Evolutionary conservation across 2,797 vertebrate genomes (phyloP), one percentile per base, ranked within the genome.

Genomic region (Hoplostethus mediterraneus): DNA sequence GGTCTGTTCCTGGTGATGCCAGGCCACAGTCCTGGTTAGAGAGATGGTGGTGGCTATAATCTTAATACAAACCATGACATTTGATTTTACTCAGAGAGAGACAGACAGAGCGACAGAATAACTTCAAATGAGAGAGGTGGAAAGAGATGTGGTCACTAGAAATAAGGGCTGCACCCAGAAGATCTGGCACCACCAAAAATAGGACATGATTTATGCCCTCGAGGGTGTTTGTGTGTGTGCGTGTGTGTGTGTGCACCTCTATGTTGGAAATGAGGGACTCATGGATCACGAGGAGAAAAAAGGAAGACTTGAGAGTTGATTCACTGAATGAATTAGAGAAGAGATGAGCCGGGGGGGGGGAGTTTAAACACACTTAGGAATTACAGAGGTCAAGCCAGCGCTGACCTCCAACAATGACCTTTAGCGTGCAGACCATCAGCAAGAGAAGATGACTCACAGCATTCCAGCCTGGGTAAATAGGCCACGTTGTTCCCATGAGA

Each of bases 1-100:
- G 76, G 87, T 70, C 84, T 62, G 60, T 69, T 59, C 68, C 51
- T 87, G 83, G 87, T 76, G 53, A 87, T 80, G 68, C 44, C 75
- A 60, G 52, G 12, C 44, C 74, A 82, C 74, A 70, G 40, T n/a
- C 49, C 62, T 73, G 79, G 58, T 74, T 42, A 16, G 55, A 81
- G 75, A 55, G 25, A 66, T 40, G 66, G 63, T 68, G 70, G 59
- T 67, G 56, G 75, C 70, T 65, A 67, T 48, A 52, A 33, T 48
- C 69, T 75, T 67, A 45, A 79, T 48, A 42, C 61, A 73, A 80
- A 71, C 80, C 44, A 52, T 82, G 77, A 56, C 52, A 49, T 63
- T 76, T 75, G 73, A 64, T 54, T 16, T 30, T 2, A 53, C 6
- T 11, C 8, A 53, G 61, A 82, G 58, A 64, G 58, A 45, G 40